Conservation (phyloP, 2,113 vertebrate genomes). For the Psettodes erumei region DNA sequence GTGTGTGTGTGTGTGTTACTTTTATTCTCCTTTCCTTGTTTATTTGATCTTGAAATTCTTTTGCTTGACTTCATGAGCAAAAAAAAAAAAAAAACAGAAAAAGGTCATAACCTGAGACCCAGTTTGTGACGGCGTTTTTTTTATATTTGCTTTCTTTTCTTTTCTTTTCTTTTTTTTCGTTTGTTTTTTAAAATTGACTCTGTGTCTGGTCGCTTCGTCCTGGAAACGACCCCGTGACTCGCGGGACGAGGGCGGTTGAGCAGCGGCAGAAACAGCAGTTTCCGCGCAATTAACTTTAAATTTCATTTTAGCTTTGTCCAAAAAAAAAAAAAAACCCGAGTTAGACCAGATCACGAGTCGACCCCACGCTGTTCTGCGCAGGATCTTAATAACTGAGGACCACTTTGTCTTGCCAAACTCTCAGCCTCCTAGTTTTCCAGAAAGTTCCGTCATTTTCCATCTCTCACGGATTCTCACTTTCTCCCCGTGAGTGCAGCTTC, state of each 20-base stretch:
- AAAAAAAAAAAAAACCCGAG: background rate
- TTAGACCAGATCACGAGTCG: background rate
- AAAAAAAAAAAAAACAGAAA: background rate
- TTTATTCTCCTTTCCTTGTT: background rate
- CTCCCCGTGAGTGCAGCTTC: conserved; percentile 79
- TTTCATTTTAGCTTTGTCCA: no score
- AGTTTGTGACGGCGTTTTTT: background rate
- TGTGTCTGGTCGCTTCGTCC: conserved; percentile 2
- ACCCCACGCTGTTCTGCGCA: background rate
- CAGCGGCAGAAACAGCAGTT: background rate
- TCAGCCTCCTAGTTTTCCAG: background rate
- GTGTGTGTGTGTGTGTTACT: background rate
- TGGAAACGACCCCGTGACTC: background rate
- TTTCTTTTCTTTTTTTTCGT: no score
- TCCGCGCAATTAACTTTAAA: background rate
- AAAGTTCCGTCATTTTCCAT: background rate
- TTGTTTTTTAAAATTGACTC: no score
- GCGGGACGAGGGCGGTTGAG: background rate
- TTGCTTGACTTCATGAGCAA: background rate
- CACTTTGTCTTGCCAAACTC: background rate
- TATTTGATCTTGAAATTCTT: background rate
- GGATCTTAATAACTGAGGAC: background rate
- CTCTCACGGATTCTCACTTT: conserved; percentile 25
- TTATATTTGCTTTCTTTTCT: no score
- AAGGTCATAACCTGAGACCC: no score